Percentiles rank a stretch among this genome's conserved stretches.
Conservation (phyloP, 1,140 invertebrate genomes). For the Agraylea sexmaculata region DNA sequence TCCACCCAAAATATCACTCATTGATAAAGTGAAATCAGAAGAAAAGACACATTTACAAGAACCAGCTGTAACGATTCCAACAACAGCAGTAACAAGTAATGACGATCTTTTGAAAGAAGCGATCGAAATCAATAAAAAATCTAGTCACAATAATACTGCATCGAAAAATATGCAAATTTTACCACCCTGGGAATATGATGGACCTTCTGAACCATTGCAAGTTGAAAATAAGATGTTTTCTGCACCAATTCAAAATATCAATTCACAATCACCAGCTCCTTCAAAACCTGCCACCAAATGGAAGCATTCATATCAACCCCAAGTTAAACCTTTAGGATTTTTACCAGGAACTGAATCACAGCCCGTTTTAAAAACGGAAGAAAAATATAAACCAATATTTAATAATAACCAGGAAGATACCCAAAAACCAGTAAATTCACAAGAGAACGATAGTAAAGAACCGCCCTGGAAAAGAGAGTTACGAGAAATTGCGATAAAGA, state of each 20-base stretch:
- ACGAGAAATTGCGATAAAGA: slow-evolving; percentile 18
- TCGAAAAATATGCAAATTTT: slow-evolving; percentile 8
- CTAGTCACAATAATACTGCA: too few species aligned
- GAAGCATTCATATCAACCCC: too few species aligned
- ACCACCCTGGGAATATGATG: slow-evolving; percentile 5
- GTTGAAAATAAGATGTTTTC: not conserved
- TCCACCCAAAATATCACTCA: slow-evolving; percentile 17
- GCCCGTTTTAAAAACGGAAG: slow-evolving; percentile 6
- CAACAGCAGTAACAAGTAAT: too few species aligned
- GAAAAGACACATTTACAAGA: not conserved
- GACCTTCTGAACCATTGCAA: slow-evolving; percentile 3
- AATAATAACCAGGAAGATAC: slow-evolving; percentile 3
- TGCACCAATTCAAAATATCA: not conserved
- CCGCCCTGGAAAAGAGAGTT: slow-evolving; percentile 20
- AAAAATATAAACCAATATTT: slow-evolving; percentile 7
- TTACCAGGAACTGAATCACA: not conserved
- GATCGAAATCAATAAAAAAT: too few species aligned
- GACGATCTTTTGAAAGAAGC: too few species aligned
- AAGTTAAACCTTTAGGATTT: too few species aligned
- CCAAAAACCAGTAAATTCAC: not conserved
- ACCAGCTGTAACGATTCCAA: too few species aligned
- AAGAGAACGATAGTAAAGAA: slow-evolving; percentile 13
- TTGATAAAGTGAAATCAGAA: slow-evolving; percentile 10
- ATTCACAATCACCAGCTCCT: too few species aligned
- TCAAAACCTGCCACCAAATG: too few species aligned